Evolutionary conservation across 2,888 invertebrate genomes (phyloP).

Genomic region (Saturnia japonica): DNA sequence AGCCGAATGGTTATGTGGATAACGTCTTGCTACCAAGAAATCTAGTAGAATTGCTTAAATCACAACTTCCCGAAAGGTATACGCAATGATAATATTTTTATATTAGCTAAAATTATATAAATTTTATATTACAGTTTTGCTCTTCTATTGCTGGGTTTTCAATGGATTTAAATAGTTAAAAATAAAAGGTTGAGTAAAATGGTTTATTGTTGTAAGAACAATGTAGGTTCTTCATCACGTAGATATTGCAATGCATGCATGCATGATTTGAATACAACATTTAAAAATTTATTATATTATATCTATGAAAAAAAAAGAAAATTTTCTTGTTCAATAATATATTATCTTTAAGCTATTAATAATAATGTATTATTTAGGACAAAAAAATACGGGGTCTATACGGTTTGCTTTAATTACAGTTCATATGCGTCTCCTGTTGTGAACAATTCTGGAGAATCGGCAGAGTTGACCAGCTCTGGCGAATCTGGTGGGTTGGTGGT

Average conservation of each 20-base stretch:
- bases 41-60: not conserved
- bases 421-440: constrained; percentile 42
- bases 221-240: too few relatives aligned
- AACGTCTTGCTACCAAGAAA: not conserved
- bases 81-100: not conserved
- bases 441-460: constrained; percentile 38
- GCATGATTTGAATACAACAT: not conserved
- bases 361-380: too few relatives aligned
- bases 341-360: too few relatives aligned
- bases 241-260: not conserved
- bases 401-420: constrained; percentile 34
- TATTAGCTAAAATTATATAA: not conserved
- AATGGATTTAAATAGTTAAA: too few relatives aligned
- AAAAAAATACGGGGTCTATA: too few relatives aligned
- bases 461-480: constrained; percentile 38
- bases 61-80: constrained; percentile 9
- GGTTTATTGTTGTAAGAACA: not conserved
- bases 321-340: too few relatives aligned
- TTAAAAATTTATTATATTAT: not conserved
- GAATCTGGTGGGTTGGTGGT: constrained; percentile 30
- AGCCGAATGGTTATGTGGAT: constrained; percentile 25
- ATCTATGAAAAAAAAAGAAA: not conserved
- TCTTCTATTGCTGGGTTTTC: too few relatives aligned
- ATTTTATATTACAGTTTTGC: too few relatives aligned
- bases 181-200: too few relatives aligned